phyloP scores from a whole-genome alignment of 53 echinoderm and acorn worm genomes.

The Paracentrotus lividus region DNA sequence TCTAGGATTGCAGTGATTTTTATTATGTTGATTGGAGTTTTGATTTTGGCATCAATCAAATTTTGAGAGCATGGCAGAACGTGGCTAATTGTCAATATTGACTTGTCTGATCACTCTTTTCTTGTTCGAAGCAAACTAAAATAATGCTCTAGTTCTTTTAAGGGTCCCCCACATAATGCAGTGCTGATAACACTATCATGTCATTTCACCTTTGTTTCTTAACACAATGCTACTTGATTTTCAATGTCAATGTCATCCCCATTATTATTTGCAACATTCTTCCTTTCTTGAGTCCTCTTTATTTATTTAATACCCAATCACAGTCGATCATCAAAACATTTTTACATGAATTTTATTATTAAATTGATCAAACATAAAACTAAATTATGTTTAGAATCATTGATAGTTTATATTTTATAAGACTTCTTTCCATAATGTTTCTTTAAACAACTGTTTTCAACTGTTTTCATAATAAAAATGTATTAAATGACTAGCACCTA shows the following conservation, averaged over 20 bases:
- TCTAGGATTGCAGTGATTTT: conserved; percentile 23
- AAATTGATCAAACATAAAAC: neutral
- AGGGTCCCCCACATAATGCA: conserved; percentile 14
- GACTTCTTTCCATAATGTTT: neutral
- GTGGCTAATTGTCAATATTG: neutral
- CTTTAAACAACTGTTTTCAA: neutral
- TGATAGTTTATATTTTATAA: neutral
- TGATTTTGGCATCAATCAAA: conserved; percentile 18
- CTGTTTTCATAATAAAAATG: neutral
- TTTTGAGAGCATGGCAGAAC: conserved; percentile 31
- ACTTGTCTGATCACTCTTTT: neutral
- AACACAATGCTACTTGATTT: neutral
- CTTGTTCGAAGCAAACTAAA: conserved; percentile 14
- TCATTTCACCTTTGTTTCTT: neutral
- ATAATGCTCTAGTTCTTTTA: neutral
- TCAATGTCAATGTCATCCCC: neutral
- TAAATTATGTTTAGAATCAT: neutral
- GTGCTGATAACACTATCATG: neutral
- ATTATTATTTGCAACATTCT: conserved; percentile 39
- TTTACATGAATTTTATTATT: neutral
- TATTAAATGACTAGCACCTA: neutral
- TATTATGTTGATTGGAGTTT: neutral
- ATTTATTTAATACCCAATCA: neutral
- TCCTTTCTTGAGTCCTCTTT: neutral
- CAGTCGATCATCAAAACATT: neutral